These are phyloP conservation scores for Pelecanoides urinatrix DNA, from an alignment of 2,113 vertebrate genomes.

Conservation along the genomic window DNA sequence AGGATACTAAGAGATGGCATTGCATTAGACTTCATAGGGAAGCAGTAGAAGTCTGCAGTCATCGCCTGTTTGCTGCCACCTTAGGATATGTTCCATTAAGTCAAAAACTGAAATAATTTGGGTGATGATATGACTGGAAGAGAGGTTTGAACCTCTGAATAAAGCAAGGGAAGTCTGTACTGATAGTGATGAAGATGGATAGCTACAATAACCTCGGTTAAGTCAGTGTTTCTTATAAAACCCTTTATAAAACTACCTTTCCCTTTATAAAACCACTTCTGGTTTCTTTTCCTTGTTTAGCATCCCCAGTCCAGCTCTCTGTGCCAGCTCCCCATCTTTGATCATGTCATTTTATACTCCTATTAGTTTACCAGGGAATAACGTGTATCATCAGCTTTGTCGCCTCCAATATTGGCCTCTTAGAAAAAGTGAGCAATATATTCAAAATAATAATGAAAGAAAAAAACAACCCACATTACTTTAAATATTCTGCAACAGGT, in stretches of 20 bases:
- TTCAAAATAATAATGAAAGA: not conserved
- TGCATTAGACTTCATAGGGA: not conserved
- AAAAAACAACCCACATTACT: not conserved
- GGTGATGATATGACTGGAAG: not conserved
- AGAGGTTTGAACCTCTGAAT: not conserved
- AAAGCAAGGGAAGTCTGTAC: not conserved
- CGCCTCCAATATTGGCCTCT: not conserved
- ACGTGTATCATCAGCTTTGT: not conserved
- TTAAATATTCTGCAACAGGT: not conserved
- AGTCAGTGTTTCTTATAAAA: not conserved
- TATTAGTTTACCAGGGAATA: not conserved
- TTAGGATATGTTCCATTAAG: not conserved
- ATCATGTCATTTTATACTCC: not conserved
- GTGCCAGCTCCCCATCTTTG: not conserved
- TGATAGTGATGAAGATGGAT: not conserved
- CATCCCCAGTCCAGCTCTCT: not conserved
- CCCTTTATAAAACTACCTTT: not conserved
- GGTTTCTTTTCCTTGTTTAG: not conserved
- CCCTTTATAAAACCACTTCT: not conserved
- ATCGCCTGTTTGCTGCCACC: not conserved
- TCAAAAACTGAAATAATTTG: not conserved
- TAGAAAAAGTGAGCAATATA: not conserved
- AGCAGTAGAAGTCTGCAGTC: not conserved
- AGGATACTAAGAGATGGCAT: not conserved
- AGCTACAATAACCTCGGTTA: not conserved